Conservation (phyloP, 2,113 vertebrate genomes). For the Pycnonotus jocosus region DNA sequence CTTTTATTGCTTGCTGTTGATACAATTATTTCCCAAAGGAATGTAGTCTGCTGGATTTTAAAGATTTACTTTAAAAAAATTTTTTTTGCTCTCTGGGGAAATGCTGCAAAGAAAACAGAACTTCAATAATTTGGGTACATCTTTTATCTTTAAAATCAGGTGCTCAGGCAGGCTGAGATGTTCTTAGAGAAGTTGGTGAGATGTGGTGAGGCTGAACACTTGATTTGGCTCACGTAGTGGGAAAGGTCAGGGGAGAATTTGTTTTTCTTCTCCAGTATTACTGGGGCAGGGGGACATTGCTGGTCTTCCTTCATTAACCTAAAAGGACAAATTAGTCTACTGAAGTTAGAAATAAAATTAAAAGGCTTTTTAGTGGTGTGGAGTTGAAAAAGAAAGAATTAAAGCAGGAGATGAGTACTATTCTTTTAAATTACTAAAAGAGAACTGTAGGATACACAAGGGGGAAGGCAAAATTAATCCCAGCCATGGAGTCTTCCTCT, state of each 20-base stretch:
- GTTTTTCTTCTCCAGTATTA: not conserved
- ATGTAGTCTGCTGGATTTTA: not conserved
- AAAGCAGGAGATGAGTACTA: not conserved
- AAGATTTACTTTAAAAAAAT: not conserved
- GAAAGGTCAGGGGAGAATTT: not conserved
- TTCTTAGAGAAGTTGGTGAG: not conserved
- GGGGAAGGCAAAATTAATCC: not conserved
- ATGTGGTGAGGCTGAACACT: not conserved
- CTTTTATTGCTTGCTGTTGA: constrained; percentile 18
- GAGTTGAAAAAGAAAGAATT: not conserved
- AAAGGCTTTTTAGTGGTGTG: not conserved
- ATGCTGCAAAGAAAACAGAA: not conserved
- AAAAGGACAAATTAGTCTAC: not conserved
- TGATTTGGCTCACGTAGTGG: not conserved
- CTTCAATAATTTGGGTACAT: not conserved
- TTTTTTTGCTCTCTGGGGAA: not conserved
- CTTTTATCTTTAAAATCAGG: not conserved
- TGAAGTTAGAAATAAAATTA: not conserved
- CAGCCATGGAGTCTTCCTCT: not conserved
- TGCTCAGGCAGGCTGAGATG: fast-evolving
- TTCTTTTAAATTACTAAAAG: not conserved
- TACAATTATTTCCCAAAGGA: constrained; percentile 1
- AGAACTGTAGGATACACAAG: not conserved
- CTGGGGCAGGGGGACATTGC: fast-evolving
- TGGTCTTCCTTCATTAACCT: not conserved